These are phyloP conservation scores for Brachypodius melanocephalos DNA, from an alignment of 2,113 vertebrate genomes.

Conservation along the genomic window DNA sequence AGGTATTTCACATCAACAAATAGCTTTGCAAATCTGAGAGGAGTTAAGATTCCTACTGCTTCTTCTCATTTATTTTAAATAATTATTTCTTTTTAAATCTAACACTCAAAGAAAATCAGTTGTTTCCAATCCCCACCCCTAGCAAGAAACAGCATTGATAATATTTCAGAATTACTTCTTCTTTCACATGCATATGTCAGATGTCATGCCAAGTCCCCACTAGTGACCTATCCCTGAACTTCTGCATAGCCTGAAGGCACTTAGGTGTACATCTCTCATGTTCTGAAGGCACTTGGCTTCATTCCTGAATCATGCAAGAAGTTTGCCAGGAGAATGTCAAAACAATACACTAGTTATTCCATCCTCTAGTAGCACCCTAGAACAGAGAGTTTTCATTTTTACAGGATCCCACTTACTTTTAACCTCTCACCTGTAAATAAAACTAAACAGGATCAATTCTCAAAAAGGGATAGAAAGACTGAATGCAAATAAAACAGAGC, in stretches of 20 bases:
- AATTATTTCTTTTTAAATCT: background rate
- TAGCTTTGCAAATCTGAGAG: background rate
- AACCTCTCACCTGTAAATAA: background rate
- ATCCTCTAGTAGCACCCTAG: background rate
- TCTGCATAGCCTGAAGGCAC: background rate
- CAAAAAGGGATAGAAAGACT: background rate
- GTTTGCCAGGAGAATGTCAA: constrained; percentile 10
- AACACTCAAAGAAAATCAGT: background rate
- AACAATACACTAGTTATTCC: background rate
- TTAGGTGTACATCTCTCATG: background rate
- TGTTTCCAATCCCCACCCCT: background rate
- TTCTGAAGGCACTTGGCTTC: constrained; percentile 10
- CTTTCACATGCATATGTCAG: background rate
- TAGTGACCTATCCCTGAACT: constrained; percentile 11
- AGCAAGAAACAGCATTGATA: background rate
- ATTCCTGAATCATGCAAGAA: background rate
- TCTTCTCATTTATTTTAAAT: background rate
- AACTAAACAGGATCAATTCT: background rate
- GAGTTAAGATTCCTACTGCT: background rate
- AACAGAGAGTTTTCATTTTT: background rate
- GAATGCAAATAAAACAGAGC: background rate
- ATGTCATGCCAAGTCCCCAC: background rate
- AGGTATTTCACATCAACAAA: background rate
- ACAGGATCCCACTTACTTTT: background rate
- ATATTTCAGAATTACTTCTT: background rate